Percentiles rank a stretch among this genome's conserved stretches.
phyloP scores from a whole-genome alignment of 2,888 invertebrate genomes.

The Chalcis sispes region DNA sequence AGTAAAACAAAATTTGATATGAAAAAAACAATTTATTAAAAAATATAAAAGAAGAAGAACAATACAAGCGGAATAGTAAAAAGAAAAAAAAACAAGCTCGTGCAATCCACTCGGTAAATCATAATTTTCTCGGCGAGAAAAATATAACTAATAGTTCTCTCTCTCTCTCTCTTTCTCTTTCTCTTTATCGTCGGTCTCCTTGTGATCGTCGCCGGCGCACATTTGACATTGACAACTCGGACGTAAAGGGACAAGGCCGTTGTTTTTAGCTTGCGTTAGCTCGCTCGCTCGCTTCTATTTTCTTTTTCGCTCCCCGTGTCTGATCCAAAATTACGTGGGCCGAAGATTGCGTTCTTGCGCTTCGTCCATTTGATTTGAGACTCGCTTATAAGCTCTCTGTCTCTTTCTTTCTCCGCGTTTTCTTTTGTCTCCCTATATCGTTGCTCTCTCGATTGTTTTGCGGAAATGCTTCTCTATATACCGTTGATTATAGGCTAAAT shows the following conservation, averaged over 20 bases:
- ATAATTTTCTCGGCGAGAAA: too few species aligned
- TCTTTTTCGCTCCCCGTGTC: conserved; percentile 19
- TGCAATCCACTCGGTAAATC: too few species aligned
- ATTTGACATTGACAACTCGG: conserved; percentile 36
- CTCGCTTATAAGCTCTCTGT: not conserved
- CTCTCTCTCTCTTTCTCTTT: not conserved
- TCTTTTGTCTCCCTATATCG: too few species aligned
- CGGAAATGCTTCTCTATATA: too few species aligned
- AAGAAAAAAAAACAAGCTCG: too few species aligned
- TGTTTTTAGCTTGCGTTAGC: conserved; percentile 11
- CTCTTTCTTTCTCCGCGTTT: not conserved
- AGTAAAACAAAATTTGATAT: too few species aligned
- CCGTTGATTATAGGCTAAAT: too few species aligned
- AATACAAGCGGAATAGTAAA: too few species aligned
- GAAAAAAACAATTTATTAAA: too few species aligned
- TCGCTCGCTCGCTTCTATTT: conserved; percentile 5
- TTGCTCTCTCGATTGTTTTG: too few species aligned
- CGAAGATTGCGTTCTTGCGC: conserved; percentile 19
- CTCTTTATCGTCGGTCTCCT: not conserved
- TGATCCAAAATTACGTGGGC: conserved; percentile 43
- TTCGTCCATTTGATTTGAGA: conserved; percentile 23
- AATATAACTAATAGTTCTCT: too few species aligned
- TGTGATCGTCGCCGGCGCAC: not conserved
- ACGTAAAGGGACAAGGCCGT: conserved; percentile 41
- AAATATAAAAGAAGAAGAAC: too few species aligned